Percentiles rank a stretch among this genome's conserved stretches.
phyloP scores from a whole-genome alignment of 2,888 invertebrate species.

The Kryphioiulus occultus region DNA sequence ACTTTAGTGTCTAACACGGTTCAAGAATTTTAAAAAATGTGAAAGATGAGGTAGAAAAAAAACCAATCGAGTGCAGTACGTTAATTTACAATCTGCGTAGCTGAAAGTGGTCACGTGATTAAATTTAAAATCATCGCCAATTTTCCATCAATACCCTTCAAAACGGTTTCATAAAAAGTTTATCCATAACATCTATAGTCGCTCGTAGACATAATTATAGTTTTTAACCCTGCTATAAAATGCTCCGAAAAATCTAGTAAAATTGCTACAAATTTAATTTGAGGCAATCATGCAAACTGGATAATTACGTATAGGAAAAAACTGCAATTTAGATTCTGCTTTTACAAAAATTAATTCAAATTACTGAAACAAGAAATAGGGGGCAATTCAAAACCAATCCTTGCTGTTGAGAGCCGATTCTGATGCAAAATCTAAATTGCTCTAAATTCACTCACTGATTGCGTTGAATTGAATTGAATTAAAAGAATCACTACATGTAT shows the following conservation, averaged over 20 bases:
- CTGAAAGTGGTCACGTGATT: neutral
- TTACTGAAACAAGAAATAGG: neutral
- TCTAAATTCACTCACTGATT: too few species aligned
- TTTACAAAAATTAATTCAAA: neutral
- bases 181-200: too few species aligned
- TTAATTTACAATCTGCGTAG: neutral
- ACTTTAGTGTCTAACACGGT: too few species aligned
- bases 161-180: neutral
- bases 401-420: too few species aligned
- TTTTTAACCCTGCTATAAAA: neutral
- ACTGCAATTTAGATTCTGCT: neutral
- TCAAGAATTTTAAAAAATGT: neutral
- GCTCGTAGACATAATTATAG: neutral
- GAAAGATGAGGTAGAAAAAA: neutral
- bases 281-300: neutral
- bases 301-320: neutral
- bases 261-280: neutral
- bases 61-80: too few species aligned
- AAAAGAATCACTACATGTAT: too few species aligned
- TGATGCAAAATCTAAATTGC: too few species aligned
- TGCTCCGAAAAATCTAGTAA: neutral
- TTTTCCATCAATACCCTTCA: neutral
- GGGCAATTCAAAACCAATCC: neutral
- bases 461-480: too few species aligned
- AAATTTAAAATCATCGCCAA: neutral